Percentiles rank a stretch among this genome's conserved stretches.
Conservation (phyloP, 2,888 invertebrate genomes). For the Tetragnatha montana region DNA sequence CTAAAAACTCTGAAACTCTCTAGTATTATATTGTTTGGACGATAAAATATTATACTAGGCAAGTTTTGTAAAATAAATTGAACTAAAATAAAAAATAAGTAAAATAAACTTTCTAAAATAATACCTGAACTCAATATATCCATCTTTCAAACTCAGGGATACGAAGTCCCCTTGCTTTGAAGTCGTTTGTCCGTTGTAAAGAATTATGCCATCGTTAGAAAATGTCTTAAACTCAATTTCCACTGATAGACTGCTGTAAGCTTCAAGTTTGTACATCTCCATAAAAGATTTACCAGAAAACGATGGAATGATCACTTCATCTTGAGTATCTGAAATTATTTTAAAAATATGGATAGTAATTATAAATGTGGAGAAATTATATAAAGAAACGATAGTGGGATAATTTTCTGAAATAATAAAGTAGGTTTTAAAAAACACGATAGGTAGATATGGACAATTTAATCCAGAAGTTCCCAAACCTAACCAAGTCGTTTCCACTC, state of each 20-base stretch:
- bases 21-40: not conserved
- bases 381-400: too few relatives aligned
- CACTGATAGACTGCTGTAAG: constrained; percentile 88
- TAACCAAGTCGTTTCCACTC: too few relatives aligned
- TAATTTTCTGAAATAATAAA: too few relatives aligned
- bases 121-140: constrained; percentile 78
- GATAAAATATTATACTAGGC: not conserved
- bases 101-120: not conserved
- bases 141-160: constrained; percentile 87
- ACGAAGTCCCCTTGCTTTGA: constrained; percentile 92
- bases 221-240: constrained; percentile 91
- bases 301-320: constrained; percentile 79
- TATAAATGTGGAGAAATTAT: too few relatives aligned
- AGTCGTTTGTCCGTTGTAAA: constrained; percentile 89
- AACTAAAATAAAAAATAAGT: not conserved
- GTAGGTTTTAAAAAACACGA: too few relatives aligned
- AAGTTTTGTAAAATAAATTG: not conserved
- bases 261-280: constrained; percentile 85
- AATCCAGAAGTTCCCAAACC: too few relatives aligned
- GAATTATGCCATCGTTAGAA: constrained; percentile 87
- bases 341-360: too few relatives aligned
- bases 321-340: constrained; percentile 22
- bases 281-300: constrained; percentile 89
- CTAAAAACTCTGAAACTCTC: not conserved
- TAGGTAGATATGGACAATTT: too few relatives aligned